phyloP scores from a whole-genome alignment of 1,140 invertebrate genomes.

The Drosophila micromelanica region DNA sequence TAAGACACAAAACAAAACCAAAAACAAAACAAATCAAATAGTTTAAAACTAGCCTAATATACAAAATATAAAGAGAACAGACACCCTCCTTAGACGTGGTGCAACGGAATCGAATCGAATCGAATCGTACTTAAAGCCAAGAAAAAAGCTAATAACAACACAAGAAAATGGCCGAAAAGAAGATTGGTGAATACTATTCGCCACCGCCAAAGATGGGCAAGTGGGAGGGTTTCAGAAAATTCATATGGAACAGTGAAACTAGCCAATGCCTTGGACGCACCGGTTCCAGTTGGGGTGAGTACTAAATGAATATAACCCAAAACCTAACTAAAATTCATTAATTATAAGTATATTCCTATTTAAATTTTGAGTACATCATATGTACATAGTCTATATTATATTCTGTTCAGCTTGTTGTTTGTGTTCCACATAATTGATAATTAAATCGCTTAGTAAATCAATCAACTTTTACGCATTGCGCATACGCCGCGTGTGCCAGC shows the following conservation, averaged over 20 bases:
- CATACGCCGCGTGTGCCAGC: conserved; percentile 34
- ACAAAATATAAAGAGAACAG: conserved; percentile 41
- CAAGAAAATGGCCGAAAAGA: conserved; percentile 89
- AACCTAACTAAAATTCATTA: no score
- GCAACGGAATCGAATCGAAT: conserved; percentile 41
- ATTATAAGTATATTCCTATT: no score
- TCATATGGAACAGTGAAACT: conserved; percentile 95
- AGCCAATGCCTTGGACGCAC: conserved; percentile 94
- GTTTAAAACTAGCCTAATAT: conserved; percentile 59
- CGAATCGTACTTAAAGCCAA: conserved; percentile 34
- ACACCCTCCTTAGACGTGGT: conserved; percentile 48
- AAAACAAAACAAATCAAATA: conserved; percentile 40
- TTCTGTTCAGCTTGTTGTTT: not conserved
- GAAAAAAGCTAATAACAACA: conserved; percentile 28
- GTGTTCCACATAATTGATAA: not conserved
- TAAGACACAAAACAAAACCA: conserved; percentile 48
- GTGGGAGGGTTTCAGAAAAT: conserved; percentile 93
- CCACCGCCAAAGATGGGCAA: conserved; percentile 91
- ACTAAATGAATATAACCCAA: no score
- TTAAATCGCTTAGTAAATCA: conserved; percentile 14
- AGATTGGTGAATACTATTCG: conserved; percentile 90
- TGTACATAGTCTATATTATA: not conserved
- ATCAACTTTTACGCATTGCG: conserved; percentile 29
- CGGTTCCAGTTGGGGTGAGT: conserved; percentile 96
- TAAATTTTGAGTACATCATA: no score